These are phyloP conservation scores for Cacatua alba DNA, from an alignment of 2,113 vertebrate species.

Conservation along the genomic window DNA sequence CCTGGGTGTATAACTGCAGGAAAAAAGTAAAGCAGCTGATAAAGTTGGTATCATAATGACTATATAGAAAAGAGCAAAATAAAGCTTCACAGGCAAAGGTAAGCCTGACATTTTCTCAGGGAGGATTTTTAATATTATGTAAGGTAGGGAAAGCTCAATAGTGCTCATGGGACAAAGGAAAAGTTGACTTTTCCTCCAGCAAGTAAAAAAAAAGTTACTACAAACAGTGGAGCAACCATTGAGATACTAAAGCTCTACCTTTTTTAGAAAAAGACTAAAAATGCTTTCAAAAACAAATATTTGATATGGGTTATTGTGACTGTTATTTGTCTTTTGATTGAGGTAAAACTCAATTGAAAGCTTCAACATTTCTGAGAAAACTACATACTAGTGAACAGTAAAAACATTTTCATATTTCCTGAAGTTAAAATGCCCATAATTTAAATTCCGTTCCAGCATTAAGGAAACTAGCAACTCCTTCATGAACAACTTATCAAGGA, in stretches of 20 bases:
- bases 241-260: background rate
- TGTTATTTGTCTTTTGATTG: background rate
- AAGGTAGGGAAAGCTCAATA: background rate
- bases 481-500: background rate
- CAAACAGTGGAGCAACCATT: background rate
- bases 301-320: background rate
- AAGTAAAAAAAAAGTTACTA: background rate
- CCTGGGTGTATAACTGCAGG: background rate
- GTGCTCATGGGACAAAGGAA: background rate
- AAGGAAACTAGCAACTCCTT: background rate
- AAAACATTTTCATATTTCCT: background rate
- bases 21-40: background rate
- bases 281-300: background rate
- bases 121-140: background rate
- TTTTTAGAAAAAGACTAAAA: background rate
- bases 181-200: background rate
- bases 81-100: background rate
- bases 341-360: background rate
- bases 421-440: background rate
- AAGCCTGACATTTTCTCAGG: background rate
- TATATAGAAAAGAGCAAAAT: background rate
- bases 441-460: background rate
- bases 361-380: background rate
- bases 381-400: background rate
- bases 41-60: accelerated